Percentiles rank a stretch among this genome's conserved stretches.
Conservation (phyloP, 23 tunicate genomes). For the Trididemnum nubilum region DNA sequence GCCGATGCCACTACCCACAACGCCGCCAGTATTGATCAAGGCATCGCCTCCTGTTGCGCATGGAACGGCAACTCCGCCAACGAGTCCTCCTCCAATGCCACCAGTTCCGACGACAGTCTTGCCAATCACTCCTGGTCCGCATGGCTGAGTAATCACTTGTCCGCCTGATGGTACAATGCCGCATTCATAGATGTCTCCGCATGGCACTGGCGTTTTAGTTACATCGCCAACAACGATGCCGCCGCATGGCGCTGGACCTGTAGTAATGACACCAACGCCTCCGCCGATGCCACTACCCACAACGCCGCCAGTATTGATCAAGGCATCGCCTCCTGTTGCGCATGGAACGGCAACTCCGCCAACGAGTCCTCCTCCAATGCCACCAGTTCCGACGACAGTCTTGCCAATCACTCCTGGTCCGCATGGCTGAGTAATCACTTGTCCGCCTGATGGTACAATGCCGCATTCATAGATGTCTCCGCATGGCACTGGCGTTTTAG, state of each 20-base stretch:
- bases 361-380: neutral
- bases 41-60: neutral
- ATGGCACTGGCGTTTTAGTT: neutral
- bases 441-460: neutral
- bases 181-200: conserved; percentile 2
- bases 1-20: neutral
- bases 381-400: neutral
- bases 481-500: neutral
- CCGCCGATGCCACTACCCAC: neutral
- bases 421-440: neutral
- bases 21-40: neutral
- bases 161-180: neutral
- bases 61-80: neutral
- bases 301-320: neutral
- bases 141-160: neutral
- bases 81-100: neutral
- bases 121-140: conserved; percentile 4
- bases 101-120: neutral
- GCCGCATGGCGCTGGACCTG: conserved; percentile 2
- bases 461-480: neutral
- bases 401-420: conserved; percentile 3
- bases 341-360: neutral
- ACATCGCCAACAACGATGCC: neutral
- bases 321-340: neutral
- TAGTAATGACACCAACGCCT: neutral